Evolutionary conservation across 2,797 vertebrate genomes (phyloP).

Genomic region (Hypotaenidia okinawae): DNA sequence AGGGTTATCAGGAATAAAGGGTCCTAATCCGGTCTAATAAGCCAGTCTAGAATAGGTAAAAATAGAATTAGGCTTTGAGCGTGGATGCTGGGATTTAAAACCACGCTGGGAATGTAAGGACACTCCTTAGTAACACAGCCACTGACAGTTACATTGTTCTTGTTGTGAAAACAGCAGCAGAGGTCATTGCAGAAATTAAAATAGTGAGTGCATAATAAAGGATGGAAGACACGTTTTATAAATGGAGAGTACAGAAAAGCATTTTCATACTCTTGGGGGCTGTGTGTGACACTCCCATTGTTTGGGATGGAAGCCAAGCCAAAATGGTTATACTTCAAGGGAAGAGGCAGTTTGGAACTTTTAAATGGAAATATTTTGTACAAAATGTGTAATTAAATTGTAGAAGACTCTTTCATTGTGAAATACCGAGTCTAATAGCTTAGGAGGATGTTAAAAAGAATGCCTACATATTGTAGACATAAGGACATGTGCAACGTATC

Average conservation of each 20-base stretch:
- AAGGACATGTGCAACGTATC: not conserved
- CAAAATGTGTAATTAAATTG: constrained; percentile 64
- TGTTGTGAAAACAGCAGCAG: not conserved
- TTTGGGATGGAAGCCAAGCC: constrained; percentile 60
- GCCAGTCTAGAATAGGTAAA: not conserved
- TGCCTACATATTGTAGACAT: constrained; percentile 15
- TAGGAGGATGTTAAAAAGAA: constrained; percentile 38
- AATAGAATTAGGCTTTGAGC: not conserved
- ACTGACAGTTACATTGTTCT: not conserved
- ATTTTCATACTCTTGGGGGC: constrained; percentile 19
- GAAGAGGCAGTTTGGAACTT: constrained; percentile 59
- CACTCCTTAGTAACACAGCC: not conserved
- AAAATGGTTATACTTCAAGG: constrained; percentile 45
- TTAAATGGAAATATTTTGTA: constrained; percentile 71
- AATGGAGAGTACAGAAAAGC: not conserved
- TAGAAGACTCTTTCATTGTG: constrained; percentile 51
- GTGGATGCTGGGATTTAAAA: not conserved
- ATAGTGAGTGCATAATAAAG: not conserved
- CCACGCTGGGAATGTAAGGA: not conserved
- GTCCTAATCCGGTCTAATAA: not conserved
- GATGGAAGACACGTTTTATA: not conserved
- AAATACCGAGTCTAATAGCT: constrained; percentile 41
- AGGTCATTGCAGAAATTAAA: constrained; percentile 3
- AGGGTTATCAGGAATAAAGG: not conserved
- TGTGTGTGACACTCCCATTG: constrained; percentile 29